Percentiles rank a stretch among this genome's conserved stretches.
Evolutionary conservation across 2,888 invertebrate genomes (phyloP).

Genomic region (Cheilosia grossa): DNA sequence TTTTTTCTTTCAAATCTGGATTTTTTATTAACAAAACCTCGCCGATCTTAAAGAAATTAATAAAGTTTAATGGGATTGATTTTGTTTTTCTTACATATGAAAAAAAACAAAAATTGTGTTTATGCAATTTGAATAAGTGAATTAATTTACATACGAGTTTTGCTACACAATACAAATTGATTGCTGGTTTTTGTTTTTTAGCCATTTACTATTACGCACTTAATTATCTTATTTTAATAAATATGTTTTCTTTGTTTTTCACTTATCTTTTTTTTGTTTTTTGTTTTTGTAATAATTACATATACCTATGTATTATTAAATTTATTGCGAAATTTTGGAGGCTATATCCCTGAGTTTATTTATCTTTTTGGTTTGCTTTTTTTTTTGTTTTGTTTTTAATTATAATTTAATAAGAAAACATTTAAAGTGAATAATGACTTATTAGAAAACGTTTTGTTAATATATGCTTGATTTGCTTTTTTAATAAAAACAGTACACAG

Average conservation of each 20-base stretch:
- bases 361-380: slow-evolving; percentile 80
- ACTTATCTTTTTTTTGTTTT: slow-evolving; percentile 45
- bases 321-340: slow-evolving; percentile 80
- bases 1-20: slow-evolving; percentile 18
- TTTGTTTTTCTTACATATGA: slow-evolving; percentile 55
- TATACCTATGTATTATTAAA: slow-evolving; percentile 41
- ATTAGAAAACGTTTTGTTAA: slow-evolving; percentile 44
- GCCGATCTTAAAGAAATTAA: slow-evolving; percentile 15
- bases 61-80: slow-evolving; percentile 76
- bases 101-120: slow-evolving; percentile 29
- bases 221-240: slow-evolving; percentile 51
- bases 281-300: slow-evolving; percentile 76
- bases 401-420: slow-evolving; percentile 76
- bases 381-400: slow-evolving; percentile 80
- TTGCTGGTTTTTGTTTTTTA: slow-evolving; percentile 74
- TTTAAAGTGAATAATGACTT: slow-evolving; percentile 65
- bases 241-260: slow-evolving; percentile 54
- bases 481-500: slow-evolving; percentile 54
- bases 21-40: slow-evolving; percentile 53
- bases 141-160: slow-evolving; percentile 69
- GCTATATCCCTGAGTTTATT: slow-evolving; percentile 83
- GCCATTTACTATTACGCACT: slow-evolving; percentile 50
- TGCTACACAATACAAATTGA: slow-evolving; percentile 27
- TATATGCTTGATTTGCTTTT: slow-evolving; percentile 22
- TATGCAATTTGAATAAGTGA: slow-evolving; percentile 72